Conservation (phyloP, 2,113 vertebrate genomes). For the Tapirus terrestris region DNA sequence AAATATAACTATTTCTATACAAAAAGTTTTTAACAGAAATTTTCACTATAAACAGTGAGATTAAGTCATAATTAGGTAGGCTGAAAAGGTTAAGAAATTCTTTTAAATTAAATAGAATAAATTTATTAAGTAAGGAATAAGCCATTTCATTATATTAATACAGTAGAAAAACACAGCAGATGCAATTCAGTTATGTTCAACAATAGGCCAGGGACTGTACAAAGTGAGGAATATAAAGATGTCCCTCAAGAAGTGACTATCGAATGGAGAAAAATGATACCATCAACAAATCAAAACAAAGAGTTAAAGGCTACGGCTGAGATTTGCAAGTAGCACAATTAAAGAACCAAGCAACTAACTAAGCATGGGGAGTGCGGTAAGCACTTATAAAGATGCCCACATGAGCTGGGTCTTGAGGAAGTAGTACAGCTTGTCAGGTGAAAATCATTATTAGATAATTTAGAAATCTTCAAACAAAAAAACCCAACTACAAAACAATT, state of each 20-base stretch:
- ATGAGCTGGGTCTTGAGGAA: neutral
- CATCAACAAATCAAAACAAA: neutral
- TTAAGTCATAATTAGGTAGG: neutral
- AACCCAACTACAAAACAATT: neutral
- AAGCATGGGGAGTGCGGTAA: neutral
- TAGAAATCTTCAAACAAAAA: neutral
- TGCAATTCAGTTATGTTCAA: neutral
- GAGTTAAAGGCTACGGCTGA: neutral
- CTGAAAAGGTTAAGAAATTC: neutral
- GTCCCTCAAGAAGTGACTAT: neutral
- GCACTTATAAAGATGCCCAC: neutral
- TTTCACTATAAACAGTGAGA: neutral
- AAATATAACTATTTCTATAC: neutral
- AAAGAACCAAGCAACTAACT: neutral
- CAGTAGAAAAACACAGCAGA: neutral
- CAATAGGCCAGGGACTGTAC: neutral
- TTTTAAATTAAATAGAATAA: slow-evolving; percentile 26
- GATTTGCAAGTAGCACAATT: neutral
- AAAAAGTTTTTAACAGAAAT: neutral
- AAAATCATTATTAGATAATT: slow-evolving; percentile 2
- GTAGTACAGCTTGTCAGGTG: neutral
- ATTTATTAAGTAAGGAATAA: neutral
- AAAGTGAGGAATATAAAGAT: neutral
- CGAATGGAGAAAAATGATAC: neutral
- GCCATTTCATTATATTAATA: neutral